These are phyloP conservation scores for Encarsia formosa DNA, from an alignment of 2,888 invertebrate genomes.

Conservation along the genomic window DNA sequence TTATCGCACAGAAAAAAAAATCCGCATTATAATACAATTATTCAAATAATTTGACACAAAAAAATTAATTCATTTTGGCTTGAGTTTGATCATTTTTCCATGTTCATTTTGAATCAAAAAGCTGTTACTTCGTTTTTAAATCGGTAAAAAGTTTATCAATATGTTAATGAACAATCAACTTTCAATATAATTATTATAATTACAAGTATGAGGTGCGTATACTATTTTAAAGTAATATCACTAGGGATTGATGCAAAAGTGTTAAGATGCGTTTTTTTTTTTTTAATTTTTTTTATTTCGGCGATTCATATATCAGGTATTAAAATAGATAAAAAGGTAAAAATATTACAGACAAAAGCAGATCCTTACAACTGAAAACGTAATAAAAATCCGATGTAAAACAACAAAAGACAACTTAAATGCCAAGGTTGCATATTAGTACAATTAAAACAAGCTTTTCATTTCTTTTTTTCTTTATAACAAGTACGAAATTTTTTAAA, in stretches of 20 bases:
- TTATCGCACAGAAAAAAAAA: conserved; percentile 18
- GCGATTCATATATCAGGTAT: conserved; percentile 24
- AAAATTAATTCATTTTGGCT: conserved; percentile 41
- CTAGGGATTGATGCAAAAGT: conserved; percentile 46
- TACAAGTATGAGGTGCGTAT: conserved; percentile 31
- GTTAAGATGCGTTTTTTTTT: conserved; percentile 23
- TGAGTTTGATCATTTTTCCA: conserved; percentile 44
- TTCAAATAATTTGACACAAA: conserved; percentile 42
- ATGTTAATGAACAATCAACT: conserved; percentile 42
- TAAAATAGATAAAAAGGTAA: conserved; percentile 27
- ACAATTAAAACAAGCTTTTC: conserved; percentile 22
- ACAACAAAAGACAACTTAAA: conserved; percentile 25
- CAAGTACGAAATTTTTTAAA: conserved; percentile 20
- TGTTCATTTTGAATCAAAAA: conserved; percentile 47
- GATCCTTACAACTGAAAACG: conserved; percentile 23
- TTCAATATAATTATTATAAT: conserved; percentile 37
- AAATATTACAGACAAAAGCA: conserved; percentile 19
- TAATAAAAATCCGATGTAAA: conserved; percentile 25
- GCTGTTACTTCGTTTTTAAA: conserved; percentile 36
- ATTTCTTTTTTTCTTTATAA: too few species aligned
- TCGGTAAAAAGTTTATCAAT: conserved; percentile 46
- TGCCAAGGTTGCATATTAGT: conserved; percentile 21
- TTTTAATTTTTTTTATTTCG: conserved; percentile 20
- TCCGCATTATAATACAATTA: conserved; percentile 29
- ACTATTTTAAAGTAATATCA: conserved; percentile 34